Conservation (phyloP, 1,140 invertebrate species). For the Eumeta japonica region DNA sequence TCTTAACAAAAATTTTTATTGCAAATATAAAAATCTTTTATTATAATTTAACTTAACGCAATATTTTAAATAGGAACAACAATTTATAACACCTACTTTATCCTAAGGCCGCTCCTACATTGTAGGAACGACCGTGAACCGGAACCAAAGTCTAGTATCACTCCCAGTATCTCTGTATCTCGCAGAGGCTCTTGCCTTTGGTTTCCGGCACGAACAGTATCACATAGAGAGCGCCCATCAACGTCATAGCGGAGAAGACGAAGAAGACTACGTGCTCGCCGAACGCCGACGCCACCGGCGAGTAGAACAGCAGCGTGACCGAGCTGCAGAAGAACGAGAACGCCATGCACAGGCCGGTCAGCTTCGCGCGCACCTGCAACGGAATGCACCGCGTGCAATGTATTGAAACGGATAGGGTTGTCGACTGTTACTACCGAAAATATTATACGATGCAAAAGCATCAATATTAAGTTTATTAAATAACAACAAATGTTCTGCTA, state of each 20-base stretch:
- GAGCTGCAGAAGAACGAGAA: slow-evolving; percentile 29
- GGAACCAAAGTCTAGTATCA: neutral
- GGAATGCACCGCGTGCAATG: no score
- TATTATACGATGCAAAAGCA: no score
- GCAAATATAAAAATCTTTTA: no score
- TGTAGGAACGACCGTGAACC: no score
- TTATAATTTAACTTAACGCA: no score
- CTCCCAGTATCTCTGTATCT: slow-evolving; percentile 23
- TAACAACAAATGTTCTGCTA: no score
- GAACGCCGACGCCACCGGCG: slow-evolving; percentile 19
- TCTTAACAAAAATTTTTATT: no score
- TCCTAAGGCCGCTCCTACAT: neutral
- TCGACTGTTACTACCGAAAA: no score
- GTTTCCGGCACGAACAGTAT: slow-evolving; percentile 25
- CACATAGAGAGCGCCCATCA: slow-evolving; percentile 21
- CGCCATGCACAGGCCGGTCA: slow-evolving; percentile 25
- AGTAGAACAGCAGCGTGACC: slow-evolving; percentile 27
- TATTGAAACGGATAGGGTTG: no score
- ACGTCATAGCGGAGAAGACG: slow-evolving; percentile 16
- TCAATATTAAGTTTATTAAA: no score
- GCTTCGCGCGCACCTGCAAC: slow-evolving; percentile 18
- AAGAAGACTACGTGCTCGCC: slow-evolving; percentile 22
- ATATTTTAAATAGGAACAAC: no score
- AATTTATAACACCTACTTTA: neutral
- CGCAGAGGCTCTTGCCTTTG: slow-evolving; percentile 20